These are phyloP conservation scores for Lasioglossum malachurum DNA, from an alignment of 2,888 invertebrate species.

Conservation along the genomic window DNA sequence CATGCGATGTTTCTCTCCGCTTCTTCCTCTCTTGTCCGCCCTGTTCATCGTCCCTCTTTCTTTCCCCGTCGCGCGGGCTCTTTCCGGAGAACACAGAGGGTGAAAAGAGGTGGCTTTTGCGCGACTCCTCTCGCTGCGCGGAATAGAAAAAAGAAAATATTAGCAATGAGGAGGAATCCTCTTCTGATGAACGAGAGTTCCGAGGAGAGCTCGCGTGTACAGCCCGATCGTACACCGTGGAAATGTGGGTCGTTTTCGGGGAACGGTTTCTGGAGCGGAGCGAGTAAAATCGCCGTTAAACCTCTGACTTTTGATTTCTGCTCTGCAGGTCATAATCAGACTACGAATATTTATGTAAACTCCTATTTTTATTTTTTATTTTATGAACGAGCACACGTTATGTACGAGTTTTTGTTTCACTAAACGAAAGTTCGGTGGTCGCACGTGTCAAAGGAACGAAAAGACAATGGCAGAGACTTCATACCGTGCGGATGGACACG, in stretches of 20 bases:
- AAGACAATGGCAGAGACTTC: not conserved
- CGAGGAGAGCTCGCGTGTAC: conserved; percentile 31
- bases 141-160: conserved; percentile 55
- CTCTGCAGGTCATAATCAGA: no score
- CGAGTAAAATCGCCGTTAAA: not conserved
- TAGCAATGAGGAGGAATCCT: conserved; percentile 65
- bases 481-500: not conserved
- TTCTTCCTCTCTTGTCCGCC: not conserved
- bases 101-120: conserved; percentile 56
- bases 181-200: conserved; percentile 26
- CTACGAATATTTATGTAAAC: no score
- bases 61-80: no score
- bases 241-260: not conserved
- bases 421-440: not conserved
- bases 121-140: conserved; percentile 48
- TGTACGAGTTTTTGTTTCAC: not conserved
- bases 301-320: no score
- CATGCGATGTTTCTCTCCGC: not conserved
- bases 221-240: not conserved
- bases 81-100: conserved; percentile 16
- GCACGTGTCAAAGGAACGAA: not conserved
- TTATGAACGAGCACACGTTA: no score
- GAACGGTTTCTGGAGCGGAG: not conserved
- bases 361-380: no score
- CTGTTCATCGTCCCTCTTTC: not conserved